Conservation (phyloP, 1,140 invertebrate species). For the Hycleus cichorii region DNA sequence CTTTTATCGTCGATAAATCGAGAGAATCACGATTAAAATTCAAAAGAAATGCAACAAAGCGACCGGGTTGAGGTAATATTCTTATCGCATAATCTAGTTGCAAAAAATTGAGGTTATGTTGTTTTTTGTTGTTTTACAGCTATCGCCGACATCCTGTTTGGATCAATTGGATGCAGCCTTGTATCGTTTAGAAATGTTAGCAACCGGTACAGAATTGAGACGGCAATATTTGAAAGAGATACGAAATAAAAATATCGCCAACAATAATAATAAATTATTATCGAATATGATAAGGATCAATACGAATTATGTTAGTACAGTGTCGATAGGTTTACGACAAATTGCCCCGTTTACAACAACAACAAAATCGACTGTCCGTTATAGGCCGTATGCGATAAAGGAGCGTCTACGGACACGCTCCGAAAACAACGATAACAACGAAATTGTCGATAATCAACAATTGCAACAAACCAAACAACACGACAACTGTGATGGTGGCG, state of each 20-base stretch:
- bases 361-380: constrained; percentile 13
- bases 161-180: constrained; percentile 49
- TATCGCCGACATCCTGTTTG: constrained; percentile 22
- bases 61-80: no score
- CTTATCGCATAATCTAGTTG: no score
- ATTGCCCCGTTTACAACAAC: constrained; percentile 16
- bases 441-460: constrained; percentile 24
- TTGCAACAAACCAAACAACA: neutral
- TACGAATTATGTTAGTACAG: constrained; percentile 47
- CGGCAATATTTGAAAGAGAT: constrained; percentile 48
- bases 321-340: constrained; percentile 48
- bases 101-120: no score
- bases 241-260: constrained; percentile 25
- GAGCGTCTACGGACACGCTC: constrained; percentile 50
- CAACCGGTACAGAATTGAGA: constrained; percentile 47
- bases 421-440: constrained; percentile 51
- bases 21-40: no score
- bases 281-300: constrained; percentile 47
- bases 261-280: no score
- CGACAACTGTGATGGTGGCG: constrained; percentile 23
- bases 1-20: no score
- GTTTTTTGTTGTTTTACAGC: no score
- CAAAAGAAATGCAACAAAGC: no score
- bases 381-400: constrained; percentile 33
- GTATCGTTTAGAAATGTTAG: constrained; percentile 51